phyloP scores from a whole-genome alignment of 2,113 vertebrate species.

The Excalfactoria chinensis region DNA sequence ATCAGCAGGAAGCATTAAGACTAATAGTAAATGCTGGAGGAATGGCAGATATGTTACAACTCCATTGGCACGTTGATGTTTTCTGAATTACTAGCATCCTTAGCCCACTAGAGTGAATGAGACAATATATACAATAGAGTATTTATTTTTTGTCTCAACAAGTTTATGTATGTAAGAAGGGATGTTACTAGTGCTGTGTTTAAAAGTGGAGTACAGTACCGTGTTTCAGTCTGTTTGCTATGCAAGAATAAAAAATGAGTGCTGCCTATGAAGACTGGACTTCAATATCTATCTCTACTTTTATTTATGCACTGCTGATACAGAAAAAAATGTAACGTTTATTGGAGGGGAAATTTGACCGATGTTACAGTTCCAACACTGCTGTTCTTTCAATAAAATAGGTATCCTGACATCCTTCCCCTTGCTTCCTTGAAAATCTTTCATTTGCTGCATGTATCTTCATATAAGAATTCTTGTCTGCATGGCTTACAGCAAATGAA shows the following conservation, averaged over 20 bases:
- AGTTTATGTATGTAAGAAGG: conserved; percentile 17
- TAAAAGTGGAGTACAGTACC: not conserved
- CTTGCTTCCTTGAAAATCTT: not conserved
- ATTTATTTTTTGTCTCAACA: not conserved
- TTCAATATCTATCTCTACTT: not conserved
- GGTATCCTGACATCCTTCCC: not conserved
- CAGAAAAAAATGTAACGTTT: not conserved
- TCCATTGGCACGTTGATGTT: conserved; percentile 23
- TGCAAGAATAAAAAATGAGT: not conserved
- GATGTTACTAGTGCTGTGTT: not conserved
- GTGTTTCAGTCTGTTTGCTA: conserved; percentile 3
- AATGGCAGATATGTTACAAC: conserved; percentile 33
- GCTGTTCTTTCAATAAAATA: not conserved
- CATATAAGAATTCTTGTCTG: not conserved
- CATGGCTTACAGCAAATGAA: not conserved
- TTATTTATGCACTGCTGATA: not conserved
- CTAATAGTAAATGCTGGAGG: conserved; percentile 56
- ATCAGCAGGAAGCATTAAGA: conserved; percentile 45
- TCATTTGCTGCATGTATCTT: not conserved
- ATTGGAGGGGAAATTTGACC: not conserved
- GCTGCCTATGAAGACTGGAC: not conserved
- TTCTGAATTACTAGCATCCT: conserved; percentile 26
- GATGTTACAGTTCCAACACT: not conserved
- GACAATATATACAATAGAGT: not conserved
- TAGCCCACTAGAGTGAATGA: conserved; percentile 12